Base-by-base conservation (phyloP, 2,888 invertebrate species). In the Andrena haemorrhoa region DNA sequence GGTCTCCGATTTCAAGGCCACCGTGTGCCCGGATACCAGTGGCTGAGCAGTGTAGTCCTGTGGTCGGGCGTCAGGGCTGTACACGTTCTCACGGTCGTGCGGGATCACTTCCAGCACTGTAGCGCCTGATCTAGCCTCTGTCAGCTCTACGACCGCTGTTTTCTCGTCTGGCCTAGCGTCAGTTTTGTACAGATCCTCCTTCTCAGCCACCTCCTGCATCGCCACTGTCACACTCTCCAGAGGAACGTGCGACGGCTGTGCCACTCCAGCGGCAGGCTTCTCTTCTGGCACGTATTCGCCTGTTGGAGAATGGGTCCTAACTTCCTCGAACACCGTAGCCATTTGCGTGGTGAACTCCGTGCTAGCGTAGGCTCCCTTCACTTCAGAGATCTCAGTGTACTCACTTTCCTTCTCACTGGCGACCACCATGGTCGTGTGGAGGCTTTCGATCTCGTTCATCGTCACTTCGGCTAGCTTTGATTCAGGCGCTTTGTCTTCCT, bases 331-430 rank as follows among this genome's bases (percentile, higher is more conserved):
- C 74, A 94, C 93, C 1, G 95, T 94, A 33, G 95, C 95, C 66
- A 93, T 93, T 87, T 95, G 94, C 5, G 94, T 93, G 58, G 94
- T 92, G 70, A 95, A 94, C 76, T 94, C 94, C 10, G 94, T 88
- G 56, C 89, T 93, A 1, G 95, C 95, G 83, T 93, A 93, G 61
- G 93, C 93, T 84, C 92, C 91, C 75, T 92, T 92, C 0, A 94
- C 93, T 63, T 93, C 87, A 51, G 94, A 89, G 1, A 90, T 86
- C 51, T 92, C 89, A 12, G 91, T 88, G 82, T 95, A 95, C 70
- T 94, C 94, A 6, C 91, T 92, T 90, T 95, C 95, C 88, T 94
- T 95, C 82, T 95, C 95, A 73, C 94, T 94, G 7, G 93, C 89
- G 47, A 95, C 84, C 2, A 95, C 91, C 93, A 95, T 95, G 2